Evolutionary conservation across 2,888 invertebrate species (phyloP).

Genomic region (Metacarcinus magister): DNA sequence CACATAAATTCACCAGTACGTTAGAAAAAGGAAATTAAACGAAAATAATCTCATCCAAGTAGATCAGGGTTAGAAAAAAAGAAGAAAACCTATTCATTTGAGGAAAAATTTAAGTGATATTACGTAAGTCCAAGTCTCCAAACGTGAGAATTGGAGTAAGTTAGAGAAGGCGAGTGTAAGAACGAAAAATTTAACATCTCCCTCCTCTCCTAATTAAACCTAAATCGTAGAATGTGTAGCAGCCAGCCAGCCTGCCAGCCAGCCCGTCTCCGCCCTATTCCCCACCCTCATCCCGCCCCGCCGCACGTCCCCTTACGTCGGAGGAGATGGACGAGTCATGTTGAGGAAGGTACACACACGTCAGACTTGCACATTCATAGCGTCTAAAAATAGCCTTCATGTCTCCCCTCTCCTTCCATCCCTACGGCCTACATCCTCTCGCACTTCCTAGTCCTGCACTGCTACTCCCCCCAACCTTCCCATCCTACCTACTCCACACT

Average conservation of each 20-base stretch:
- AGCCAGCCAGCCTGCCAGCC: not conserved
- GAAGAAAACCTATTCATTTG: too few relatives aligned
- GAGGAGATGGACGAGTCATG: not conserved
- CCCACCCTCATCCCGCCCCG: not conserved
- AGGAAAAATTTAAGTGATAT: too few relatives aligned
- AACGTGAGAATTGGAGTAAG: too few relatives aligned
- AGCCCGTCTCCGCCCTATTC: not conserved
- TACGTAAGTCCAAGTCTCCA: too few relatives aligned
- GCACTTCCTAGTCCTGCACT: too few relatives aligned
- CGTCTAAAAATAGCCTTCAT: not conserved
- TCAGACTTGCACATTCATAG: not conserved
- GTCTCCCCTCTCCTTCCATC: not conserved
- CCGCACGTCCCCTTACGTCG: too few relatives aligned
- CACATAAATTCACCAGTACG: not conserved
- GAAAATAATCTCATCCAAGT: too few relatives aligned
- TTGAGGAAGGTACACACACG: not conserved
- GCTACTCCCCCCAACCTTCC: not conserved
- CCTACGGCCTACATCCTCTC: too few relatives aligned
- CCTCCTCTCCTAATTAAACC: not conserved
- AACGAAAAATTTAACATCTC: not conserved
- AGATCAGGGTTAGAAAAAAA: too few relatives aligned
- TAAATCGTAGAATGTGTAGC: too few relatives aligned
- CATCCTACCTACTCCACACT: not conserved
- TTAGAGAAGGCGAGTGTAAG: too few relatives aligned
- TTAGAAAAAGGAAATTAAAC: not conserved